phyloP scores from a whole-genome alignment of 92 coral and sea anemone species.

The Zoanthus solanderi region DNA sequence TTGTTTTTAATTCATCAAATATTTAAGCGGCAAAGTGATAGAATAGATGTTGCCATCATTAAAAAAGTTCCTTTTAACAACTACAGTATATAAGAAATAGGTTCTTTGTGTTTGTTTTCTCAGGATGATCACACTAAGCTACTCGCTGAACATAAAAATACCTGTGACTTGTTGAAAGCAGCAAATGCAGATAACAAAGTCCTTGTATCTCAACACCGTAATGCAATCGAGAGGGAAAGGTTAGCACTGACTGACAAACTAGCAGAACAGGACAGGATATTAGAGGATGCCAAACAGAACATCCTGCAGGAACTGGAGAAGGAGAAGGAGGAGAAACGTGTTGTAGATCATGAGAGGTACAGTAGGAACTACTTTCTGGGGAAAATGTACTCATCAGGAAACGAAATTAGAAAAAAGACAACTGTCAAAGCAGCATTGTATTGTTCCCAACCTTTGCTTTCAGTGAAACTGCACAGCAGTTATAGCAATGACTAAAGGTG shows the following conservation, averaged over 20 bases:
- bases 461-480: too few relatives aligned
- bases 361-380: not conserved
- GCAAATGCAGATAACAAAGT: slow-evolving; percentile 89
- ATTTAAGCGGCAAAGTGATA: too few relatives aligned
- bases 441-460: too few relatives aligned
- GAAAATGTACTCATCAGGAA: not conserved
- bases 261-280: slow-evolving; percentile 80
- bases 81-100: too few relatives aligned
- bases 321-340: slow-evolving; percentile 66
- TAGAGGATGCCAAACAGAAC: slow-evolving; percentile 79
- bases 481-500: too few relatives aligned
- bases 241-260: slow-evolving; percentile 70
- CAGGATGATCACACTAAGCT: slow-evolving; percentile 80
- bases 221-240: slow-evolving; percentile 78
- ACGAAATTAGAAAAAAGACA: not conserved
- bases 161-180: slow-evolving; percentile 70
- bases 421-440: too few relatives aligned
- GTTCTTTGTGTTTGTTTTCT: not conserved
- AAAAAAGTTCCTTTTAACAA: too few relatives aligned
- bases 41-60: too few relatives aligned
- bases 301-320: slow-evolving; percentile 80
- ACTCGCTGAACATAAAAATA: slow-evolving; percentile 74
- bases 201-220: slow-evolving; percentile 89
- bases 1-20: too few relatives aligned
- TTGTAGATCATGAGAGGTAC: slow-evolving; percentile 81